phyloP scores from a whole-genome alignment of 30 jellyfish, hydroid and myxozoan species.

The Clytia hemisphaerica region DNA sequence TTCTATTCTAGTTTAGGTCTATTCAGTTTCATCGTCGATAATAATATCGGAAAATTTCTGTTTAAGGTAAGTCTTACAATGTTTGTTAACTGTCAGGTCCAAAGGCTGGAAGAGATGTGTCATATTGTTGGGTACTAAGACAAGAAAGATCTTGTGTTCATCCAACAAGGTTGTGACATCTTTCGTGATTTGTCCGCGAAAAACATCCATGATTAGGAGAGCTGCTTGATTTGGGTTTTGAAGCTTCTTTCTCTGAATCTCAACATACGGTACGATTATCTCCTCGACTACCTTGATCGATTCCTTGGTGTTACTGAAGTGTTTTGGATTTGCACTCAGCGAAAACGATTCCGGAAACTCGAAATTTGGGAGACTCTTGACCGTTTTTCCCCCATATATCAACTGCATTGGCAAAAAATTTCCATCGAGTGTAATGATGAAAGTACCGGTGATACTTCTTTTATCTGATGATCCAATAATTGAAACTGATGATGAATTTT shows the following conservation, averaged over 20 bases:
- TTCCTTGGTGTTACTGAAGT: slow-evolving; percentile 2
- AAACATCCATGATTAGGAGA: not conserved
- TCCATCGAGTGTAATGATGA: not conserved
- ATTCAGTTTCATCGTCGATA: no score
- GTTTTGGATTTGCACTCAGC: slow-evolving; percentile 1
- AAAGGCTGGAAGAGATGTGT: slow-evolving; percentile 12
- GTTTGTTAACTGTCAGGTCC: slow-evolving; percentile 11
- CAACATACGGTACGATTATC: slow-evolving; percentile 6
- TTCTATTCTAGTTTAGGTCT: no score
- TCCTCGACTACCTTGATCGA: slow-evolving; percentile 4
- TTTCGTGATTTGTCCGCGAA: slow-evolving; percentile 4
- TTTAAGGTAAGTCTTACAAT: not conserved
- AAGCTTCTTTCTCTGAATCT: not conserved
- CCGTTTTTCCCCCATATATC: not conserved
- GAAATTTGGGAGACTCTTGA: not conserved
- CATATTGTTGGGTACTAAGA: not conserved
- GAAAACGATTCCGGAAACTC: not conserved
- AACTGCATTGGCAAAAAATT: not conserved
- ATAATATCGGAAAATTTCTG: slow-evolving; percentile 8
- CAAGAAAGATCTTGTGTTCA: not conserved
- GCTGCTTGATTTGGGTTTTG: slow-evolving; percentile 1
- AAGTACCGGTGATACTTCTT: not conserved
- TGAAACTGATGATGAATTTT: not conserved
- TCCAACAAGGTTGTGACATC: not conserved
- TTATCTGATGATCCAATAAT: not conserved